Conservation (phyloP, 2,797 vertebrate genomes). For the Emydoidea blandingii region DNA sequence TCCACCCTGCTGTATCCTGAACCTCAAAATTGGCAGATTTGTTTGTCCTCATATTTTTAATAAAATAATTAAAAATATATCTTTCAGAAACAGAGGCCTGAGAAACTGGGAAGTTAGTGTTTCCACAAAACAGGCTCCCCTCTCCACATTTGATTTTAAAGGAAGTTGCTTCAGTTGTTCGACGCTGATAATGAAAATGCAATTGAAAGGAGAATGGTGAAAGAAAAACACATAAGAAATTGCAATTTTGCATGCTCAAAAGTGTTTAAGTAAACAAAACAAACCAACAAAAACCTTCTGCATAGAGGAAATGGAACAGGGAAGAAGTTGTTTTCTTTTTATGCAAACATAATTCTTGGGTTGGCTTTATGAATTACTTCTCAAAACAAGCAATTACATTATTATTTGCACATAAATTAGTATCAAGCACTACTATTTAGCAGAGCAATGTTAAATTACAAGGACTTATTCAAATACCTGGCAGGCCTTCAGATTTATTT, state of each 20-base stretch:
- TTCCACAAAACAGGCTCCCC: neutral
- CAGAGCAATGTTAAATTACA: conserved; percentile 19
- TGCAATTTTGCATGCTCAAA: accelerated
- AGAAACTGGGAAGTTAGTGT: neutral
- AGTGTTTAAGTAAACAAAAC: neutral
- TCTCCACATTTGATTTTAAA: neutral
- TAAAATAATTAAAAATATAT: neutral
- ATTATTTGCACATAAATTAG: conserved; percentile 57
- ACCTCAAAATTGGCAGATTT: neutral
- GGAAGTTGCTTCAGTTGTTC: neutral
- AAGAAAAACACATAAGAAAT: neutral
- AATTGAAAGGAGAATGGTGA: neutral
- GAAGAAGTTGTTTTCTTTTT: conserved; percentile 48
- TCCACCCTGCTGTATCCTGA: neutral
- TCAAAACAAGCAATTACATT: conserved; percentile 27
- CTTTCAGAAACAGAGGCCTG: accelerated
- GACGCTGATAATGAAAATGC: neutral
- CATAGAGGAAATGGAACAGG: neutral
- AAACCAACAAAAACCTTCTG: neutral
- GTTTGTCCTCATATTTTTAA: neutral
- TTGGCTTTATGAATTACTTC: conserved; percentile 65
- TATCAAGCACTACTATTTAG: conserved; percentile 31
- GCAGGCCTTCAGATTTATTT: conserved; percentile 30
- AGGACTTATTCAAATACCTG: conserved; percentile 41
- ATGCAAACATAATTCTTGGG: neutral